Percentiles rank a stretch among this genome's conserved stretches.
phyloP scores from a whole-genome alignment of 2,888 invertebrate species.

The Latrodectus hesperus region DNA sequence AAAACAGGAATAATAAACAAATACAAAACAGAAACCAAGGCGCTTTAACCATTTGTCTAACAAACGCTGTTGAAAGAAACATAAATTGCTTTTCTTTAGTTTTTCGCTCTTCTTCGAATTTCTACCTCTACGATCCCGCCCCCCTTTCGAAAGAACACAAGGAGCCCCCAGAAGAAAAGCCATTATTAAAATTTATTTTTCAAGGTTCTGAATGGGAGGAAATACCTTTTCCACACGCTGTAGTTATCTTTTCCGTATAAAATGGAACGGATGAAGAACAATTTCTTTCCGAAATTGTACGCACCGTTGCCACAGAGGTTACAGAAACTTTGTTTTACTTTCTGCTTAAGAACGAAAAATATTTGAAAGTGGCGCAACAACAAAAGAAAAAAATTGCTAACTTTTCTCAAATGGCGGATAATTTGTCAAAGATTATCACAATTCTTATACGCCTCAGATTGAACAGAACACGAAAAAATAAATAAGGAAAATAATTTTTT shows the following conservation, averaged over 20 bases:
- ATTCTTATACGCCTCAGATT: too few relatives aligned
- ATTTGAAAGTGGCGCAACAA: too few relatives aligned
- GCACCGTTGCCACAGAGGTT: neutral
- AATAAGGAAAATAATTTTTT: too few relatives aligned
- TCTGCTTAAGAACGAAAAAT: too few relatives aligned
- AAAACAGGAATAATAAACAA: slow-evolving; percentile 27
- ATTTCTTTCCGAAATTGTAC: neutral
- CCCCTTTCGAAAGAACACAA: neutral
- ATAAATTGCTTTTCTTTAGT: slow-evolving; percentile 25
- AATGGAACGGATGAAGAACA: neutral
- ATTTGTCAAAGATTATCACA: too few relatives aligned
- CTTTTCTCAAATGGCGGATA: too few relatives aligned
- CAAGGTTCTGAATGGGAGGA: slow-evolving; percentile 26
- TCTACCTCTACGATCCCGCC: slow-evolving; percentile 8
- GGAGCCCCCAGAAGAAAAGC: slow-evolving; percentile 10
- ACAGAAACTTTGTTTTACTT: neutral
- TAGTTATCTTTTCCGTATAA: slow-evolving; percentile 3
- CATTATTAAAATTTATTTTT: slow-evolving; percentile 63
- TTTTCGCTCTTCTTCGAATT: slow-evolving; percentile 4
- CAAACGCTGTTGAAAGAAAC: neutral
- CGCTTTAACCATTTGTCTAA: slow-evolving; percentile 52
- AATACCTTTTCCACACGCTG: neutral
- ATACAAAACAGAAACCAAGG: slow-evolving; percentile 3
- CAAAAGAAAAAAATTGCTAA: too few relatives aligned
- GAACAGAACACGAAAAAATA: too few relatives aligned